Evolutionary conservation across 2,888 invertebrate genomes (phyloP), one percentile per base, ranked within the genome.

Genomic region (Epinotia bilunana): DNA sequence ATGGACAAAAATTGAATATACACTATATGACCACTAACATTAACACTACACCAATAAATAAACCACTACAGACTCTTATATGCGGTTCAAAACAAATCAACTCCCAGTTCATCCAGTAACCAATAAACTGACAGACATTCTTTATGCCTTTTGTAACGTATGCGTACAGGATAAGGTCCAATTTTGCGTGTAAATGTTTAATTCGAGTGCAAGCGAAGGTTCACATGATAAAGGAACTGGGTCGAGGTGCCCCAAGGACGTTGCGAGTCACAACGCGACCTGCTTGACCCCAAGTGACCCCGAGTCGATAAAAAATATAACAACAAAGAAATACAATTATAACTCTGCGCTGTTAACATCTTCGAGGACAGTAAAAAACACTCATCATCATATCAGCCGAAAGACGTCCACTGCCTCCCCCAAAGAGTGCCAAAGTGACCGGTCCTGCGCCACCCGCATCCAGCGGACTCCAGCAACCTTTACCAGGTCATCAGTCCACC

Each of bases 161-260:
- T 3, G 16, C 12, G 20, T 20, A 20, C 20, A 6, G 20, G 43
- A 46, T 64, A 49, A 64, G 64, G 23, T 49, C 49, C 11, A 46
- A 0, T n/a, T 61, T 61, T 16, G 9, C 61, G 20, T n/a, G 9
- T 9, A 53, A 0, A n/a, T 62, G 3, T 43, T 12, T 18, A n/a
- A 62, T 6, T n/a, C n/a, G 11, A 16, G 12, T 28, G n/a, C 13
- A 18, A 18, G 18, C 18, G 3, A 3, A 18, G 33, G n/a, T 65
- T 65, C 49, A 64, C 13, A 46, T 53, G 65, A 65, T 65, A 65
- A 28, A 23, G 49, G 65, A 53, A 65, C 28, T 65, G 18, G 65
- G 65, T 65, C 65, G 65, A 53, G 11, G n/a, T n/a, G n/a, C 11
- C 53, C 53, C 53, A 65, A 65, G 65, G 65, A 53, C 65, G 65